phyloP scores from a whole-genome alignment of 2,113 vertebrate species.

The Trogon surrucura region DNA sequence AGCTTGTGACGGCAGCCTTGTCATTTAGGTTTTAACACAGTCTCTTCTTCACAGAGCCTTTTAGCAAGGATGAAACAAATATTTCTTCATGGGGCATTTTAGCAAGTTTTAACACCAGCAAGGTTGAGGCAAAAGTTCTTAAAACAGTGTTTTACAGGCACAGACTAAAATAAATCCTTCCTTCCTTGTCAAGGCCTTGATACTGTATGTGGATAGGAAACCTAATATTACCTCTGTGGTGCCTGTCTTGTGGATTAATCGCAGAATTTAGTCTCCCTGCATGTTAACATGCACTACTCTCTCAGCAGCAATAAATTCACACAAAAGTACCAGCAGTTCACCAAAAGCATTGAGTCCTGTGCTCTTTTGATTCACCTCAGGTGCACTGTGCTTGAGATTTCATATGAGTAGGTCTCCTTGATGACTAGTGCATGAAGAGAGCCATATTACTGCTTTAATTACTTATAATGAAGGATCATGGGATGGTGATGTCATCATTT shows the following conservation, averaged over 20 bases:
- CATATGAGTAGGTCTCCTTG: slow-evolving; percentile 11
- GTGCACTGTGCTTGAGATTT: slow-evolving; percentile 9
- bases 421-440: slow-evolving; percentile 16
- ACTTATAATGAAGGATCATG: slow-evolving; percentile 56
- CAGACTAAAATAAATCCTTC: slow-evolving; percentile 50
- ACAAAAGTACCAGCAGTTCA: slow-evolving; percentile 30
- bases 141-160: not conserved
- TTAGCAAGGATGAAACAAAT: too few species aligned
- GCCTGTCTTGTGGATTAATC: slow-evolving; percentile 54
- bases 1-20: too few species aligned
- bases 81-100: too few species aligned
- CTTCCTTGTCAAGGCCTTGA: slow-evolving; percentile 9
- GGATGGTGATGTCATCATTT: slow-evolving; percentile 64
- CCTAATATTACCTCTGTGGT: not conserved
- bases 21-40: too few species aligned
- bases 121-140: too few species aligned
- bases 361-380: slow-evolving; percentile 38
- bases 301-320: slow-evolving; percentile 52
- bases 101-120: too few species aligned
- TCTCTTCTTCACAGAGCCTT: too few species aligned
- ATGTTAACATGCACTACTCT: slow-evolving; percentile 45
- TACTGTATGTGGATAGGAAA: not conserved
- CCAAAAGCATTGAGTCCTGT: slow-evolving; percentile 48
- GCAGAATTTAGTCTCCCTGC: slow-evolving; percentile 42
- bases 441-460: slow-evolving; percentile 53